A percentile compares a stretch with the other conserved stretches of the same genome.
Conservation (phyloP, 2,797 vertebrate genomes). For the Galaxias olidus region DNA sequence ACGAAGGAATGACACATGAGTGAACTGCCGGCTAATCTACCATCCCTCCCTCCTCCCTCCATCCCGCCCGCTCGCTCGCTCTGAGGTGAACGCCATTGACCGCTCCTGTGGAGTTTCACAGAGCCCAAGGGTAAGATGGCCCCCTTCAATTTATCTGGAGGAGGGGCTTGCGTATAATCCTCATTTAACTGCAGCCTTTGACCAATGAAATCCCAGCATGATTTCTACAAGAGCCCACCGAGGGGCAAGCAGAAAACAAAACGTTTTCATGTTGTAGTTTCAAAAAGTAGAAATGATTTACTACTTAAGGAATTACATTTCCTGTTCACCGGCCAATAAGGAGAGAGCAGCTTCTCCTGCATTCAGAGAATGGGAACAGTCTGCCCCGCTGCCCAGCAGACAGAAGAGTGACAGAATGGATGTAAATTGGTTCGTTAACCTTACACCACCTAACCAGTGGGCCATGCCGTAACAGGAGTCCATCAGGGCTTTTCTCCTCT, state of each 20-base stretch:
- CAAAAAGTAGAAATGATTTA: too few species aligned
- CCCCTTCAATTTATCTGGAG: background rate
- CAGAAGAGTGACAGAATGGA: conserved; percentile 69
- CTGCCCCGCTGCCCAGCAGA: conserved; percentile 46
- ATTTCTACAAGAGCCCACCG: background rate
- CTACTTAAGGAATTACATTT: too few species aligned
- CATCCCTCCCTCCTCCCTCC: too few species aligned
- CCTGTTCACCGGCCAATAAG: too few species aligned
- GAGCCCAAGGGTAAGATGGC: conserved; percentile 34
- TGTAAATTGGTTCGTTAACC: conserved; percentile 82
- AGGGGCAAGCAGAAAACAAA: background rate
- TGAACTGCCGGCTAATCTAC: conserved; percentile 42
- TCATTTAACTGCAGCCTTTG: conserved; percentile 23
- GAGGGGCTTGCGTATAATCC: conserved; percentile 23
- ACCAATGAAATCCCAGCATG: conserved; percentile 9
- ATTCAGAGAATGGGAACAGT: too few species aligned
- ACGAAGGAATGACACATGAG: conserved; percentile 47
- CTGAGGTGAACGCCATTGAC: conserved; percentile 40
- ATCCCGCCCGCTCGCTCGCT: too few species aligned
- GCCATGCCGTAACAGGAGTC: conserved; percentile 65
- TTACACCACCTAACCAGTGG: conserved; percentile 72
- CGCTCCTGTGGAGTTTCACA: conserved; percentile 35
- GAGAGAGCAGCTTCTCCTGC: too few species aligned
- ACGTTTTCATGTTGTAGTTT: too few species aligned
- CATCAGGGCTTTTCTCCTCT: conserved; percentile 57